Percentiles rank a stretch among this genome's conserved stretches.
These are phyloP conservation scores for Tokudaia muenninki DNA, from an alignment of 2,797 vertebrate genomes.

Conservation along the genomic window DNA sequence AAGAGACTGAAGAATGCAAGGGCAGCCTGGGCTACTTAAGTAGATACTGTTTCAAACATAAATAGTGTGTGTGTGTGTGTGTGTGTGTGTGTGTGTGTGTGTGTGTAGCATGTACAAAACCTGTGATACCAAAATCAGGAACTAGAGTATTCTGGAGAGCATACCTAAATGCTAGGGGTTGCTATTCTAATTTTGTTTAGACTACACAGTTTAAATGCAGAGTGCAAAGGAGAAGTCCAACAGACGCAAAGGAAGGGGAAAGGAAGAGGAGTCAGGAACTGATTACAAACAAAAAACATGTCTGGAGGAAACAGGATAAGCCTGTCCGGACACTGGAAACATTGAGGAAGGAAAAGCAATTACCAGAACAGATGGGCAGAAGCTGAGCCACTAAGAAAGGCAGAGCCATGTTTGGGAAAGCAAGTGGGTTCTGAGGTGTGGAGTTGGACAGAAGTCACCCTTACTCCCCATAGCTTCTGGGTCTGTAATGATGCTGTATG, in stretches of 20 bases:
- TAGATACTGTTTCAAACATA: background rate
- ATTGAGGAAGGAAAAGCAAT: slow-evolving; percentile 78
- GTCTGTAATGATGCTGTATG: background rate
- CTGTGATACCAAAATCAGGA: background rate
- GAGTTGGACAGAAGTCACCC: background rate
- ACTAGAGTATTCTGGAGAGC: background rate
- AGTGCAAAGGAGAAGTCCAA: background rate
- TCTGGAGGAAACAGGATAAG: slow-evolving; percentile 81
- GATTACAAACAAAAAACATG: slow-evolving; percentile 58
- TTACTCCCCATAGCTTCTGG: background rate
- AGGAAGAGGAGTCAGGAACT: slow-evolving; percentile 76
- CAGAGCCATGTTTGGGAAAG: slow-evolving; percentile 31
- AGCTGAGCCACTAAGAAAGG: slow-evolving; percentile 43
- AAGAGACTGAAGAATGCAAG: background rate
- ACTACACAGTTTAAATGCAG: background rate
- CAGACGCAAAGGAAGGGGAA: slow-evolving; percentile 47
- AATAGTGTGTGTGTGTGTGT: no score
- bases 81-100: background rate
- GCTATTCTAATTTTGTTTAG: background rate
- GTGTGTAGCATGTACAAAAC: background rate
- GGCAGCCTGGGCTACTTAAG: background rate
- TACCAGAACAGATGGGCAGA: slow-evolving; percentile 75
- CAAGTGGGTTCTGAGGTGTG: background rate
- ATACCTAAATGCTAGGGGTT: background rate
- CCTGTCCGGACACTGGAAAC: slow-evolving; percentile 63